phyloP scores from a whole-genome alignment of 2,797 vertebrate species.

The Podarcis siculus region DNA sequence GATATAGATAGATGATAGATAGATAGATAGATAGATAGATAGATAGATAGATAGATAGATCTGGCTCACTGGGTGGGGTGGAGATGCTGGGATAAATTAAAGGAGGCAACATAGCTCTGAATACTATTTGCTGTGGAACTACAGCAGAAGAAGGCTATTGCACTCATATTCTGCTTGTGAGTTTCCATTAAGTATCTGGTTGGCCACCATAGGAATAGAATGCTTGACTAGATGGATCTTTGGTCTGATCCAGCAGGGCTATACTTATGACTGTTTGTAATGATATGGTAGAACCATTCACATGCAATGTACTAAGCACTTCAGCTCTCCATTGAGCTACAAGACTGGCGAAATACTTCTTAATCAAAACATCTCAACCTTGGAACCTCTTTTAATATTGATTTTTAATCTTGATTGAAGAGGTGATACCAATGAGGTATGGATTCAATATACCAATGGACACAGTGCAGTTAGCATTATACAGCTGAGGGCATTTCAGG shows the following conservation, averaged over 20 bases:
- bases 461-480: neutral
- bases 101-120: too few species aligned
- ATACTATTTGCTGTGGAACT: too few species aligned
- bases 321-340: neutral
- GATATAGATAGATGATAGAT: too few species aligned
- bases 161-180: too few species aligned
- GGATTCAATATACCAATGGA: constrained; percentile 7
- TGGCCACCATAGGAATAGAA: neutral
- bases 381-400: constrained; percentile 7
- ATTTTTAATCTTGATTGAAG: constrained; percentile 6
- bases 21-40: too few species aligned
- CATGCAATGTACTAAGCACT: neutral
- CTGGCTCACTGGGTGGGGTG: too few species aligned
- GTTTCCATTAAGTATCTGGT: neutral
- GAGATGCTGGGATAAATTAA: too few species aligned
- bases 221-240: neutral
- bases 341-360: constrained; percentile 3
- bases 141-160: too few species aligned
- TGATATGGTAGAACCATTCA: neutral
- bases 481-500: constrained; percentile 10
- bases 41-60: too few species aligned
- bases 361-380: neutral
- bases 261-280: neutral
- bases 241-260: neutral
- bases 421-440: neutral